Conservation (phyloP, 1,140 invertebrate species). For the Zaprionus taronus region DNA sequence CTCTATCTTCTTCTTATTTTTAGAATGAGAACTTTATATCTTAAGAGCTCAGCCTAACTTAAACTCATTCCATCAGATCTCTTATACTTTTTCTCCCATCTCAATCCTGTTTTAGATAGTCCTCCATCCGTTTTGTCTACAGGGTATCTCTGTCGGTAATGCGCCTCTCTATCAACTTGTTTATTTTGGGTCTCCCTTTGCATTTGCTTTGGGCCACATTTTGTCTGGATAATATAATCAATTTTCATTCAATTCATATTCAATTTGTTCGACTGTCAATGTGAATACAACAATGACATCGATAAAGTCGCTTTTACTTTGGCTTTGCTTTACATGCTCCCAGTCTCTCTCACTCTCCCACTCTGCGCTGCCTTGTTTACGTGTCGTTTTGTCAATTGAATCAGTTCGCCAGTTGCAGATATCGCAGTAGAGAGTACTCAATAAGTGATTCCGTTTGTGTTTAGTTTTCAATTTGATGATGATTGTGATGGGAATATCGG, state of each 20-base stretch:
- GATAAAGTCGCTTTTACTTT: slow-evolving; percentile 14
- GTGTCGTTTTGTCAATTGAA: slow-evolving; percentile 14
- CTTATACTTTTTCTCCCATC: too few species aligned
- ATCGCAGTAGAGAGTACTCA: not conserved
- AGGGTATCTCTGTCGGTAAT: not conserved
- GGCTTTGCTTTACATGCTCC: slow-evolving; percentile 1
- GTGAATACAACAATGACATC: slow-evolving; percentile 8
- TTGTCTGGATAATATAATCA: slow-evolving; percentile 46
- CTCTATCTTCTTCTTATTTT: too few species aligned
- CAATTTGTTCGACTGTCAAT: slow-evolving; percentile 50
- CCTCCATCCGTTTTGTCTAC: not conserved
- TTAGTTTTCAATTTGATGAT: not conserved
- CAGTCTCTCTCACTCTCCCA: not conserved
- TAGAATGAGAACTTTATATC: too few species aligned
- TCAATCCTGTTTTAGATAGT: too few species aligned
- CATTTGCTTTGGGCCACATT: slow-evolving; percentile 9
- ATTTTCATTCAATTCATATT: slow-evolving; percentile 56
- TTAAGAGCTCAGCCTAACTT: too few species aligned
- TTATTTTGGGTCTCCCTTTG: not conserved
- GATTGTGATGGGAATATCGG: not conserved
- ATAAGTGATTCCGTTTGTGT: not conserved
- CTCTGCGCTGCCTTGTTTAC: not conserved
- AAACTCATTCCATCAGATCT: too few species aligned
- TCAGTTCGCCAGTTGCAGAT: not conserved
- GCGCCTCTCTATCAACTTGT: not conserved